Percentiles rank a stretch among this genome's conserved stretches.
Conservation (phyloP, 2,888 invertebrate genomes). For the Calameuta filiformis region DNA sequence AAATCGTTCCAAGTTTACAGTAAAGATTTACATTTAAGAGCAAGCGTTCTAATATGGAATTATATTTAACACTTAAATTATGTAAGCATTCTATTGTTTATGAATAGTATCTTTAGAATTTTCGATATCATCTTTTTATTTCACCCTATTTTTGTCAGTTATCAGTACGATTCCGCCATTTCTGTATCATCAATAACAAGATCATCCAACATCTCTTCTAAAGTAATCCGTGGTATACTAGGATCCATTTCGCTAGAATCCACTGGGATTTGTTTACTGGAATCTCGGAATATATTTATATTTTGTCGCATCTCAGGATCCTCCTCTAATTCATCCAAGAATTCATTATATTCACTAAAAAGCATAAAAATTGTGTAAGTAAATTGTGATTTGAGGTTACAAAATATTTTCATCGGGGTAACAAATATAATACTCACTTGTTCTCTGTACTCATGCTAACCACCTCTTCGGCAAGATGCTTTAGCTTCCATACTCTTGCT, state of each 20-base stretch:
- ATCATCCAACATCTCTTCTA: conserved; percentile 96
- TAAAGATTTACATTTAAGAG: background rate
- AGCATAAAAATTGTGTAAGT: conserved; percentile 16
- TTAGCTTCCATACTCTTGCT: conserved; percentile 90
- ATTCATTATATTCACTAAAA: conserved; percentile 90
- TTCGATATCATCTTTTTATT: background rate
- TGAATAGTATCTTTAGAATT: background rate
- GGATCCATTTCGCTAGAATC: conserved; percentile 74
- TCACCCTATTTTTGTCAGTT: background rate
- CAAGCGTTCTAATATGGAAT: background rate
- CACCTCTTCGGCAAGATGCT: conserved; percentile 81
- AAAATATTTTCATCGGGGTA: background rate
- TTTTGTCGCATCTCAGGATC: conserved; percentile 89
- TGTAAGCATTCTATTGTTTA: background rate
- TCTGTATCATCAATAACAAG: conserved; percentile 84
- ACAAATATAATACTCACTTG: conserved; percentile 64
- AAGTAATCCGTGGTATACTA: conserved; percentile 79
- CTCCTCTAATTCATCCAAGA: conserved; percentile 97
- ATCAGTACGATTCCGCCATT: conserved; percentile 70
- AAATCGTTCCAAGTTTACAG: background rate
- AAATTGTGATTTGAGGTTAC: conserved; percentile 1
- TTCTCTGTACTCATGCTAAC: conserved; percentile 73
- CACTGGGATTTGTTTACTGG: conserved; percentile 68
- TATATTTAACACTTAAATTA: background rate
- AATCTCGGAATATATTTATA: conserved; percentile 90